phyloP scores from a whole-genome alignment of 2,888 invertebrate species.

The Salticus scenicus region DNA sequence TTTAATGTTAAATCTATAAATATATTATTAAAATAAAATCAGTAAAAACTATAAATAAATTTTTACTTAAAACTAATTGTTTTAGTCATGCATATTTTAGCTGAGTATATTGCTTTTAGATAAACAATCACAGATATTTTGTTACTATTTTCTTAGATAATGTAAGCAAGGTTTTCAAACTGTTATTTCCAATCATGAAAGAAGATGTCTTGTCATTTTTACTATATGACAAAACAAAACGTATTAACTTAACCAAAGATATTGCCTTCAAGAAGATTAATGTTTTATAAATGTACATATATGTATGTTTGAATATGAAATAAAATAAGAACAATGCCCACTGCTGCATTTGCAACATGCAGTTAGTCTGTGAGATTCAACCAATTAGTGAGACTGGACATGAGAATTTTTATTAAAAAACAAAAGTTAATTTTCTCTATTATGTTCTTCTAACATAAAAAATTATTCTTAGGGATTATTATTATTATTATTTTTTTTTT shows the following conservation, averaged over 20 bases:
- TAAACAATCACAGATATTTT: conserved; percentile 29
- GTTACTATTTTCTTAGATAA: conserved; percentile 49
- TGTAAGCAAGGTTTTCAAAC: conserved; percentile 10
- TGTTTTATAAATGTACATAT: conserved; percentile 37
- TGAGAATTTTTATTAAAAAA: background rate
- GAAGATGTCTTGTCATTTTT: conserved; percentile 21
- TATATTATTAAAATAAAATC: too few relatives aligned
- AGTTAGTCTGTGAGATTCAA: background rate
- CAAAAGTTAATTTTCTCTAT: too few relatives aligned
- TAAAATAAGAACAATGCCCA: background rate
- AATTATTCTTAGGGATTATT: too few relatives aligned
- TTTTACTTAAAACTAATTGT: too few relatives aligned
- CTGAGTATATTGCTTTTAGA: conserved; percentile 12
- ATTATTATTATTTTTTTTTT: too few relatives aligned
- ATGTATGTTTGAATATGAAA: conserved; percentile 17
- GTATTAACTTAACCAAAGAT: conserved; percentile 45
- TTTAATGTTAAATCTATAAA: too few relatives aligned
- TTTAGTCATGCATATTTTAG: background rate
- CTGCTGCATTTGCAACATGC: background rate
- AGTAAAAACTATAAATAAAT: too few relatives aligned
- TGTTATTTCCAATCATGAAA: conserved; percentile 7
- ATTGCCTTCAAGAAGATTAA: conserved; percentile 44
- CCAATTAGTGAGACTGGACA: background rate
- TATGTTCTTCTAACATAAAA: too few relatives aligned
- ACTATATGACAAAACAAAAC: conserved; percentile 50